Percentiles rank a stretch among this genome's conserved stretches.
phyloP scores from a whole-genome alignment of 2,888 invertebrate species.

The Athalia rosae region DNA sequence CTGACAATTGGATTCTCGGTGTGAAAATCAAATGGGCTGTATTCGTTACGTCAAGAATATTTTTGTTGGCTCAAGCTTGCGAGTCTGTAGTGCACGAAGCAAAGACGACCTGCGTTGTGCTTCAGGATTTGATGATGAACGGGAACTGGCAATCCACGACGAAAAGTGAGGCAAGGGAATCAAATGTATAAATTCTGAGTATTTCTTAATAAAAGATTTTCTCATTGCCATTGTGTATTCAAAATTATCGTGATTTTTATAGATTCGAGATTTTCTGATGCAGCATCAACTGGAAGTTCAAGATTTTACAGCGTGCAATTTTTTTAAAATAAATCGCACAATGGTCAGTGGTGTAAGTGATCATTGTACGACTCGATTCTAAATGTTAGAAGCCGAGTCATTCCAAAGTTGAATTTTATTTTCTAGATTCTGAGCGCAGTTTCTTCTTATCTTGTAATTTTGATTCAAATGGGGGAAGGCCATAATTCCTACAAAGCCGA shows the following conservation, averaged over 20 bases:
- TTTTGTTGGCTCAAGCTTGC: neutral
- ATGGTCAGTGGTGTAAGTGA: constrained; percentile 7
- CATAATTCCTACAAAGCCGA: neutral
- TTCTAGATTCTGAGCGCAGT: neutral
- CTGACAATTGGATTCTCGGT: neutral
- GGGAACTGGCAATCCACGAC: neutral
- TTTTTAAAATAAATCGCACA: neutral
- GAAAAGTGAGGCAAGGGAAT: constrained; percentile 3
- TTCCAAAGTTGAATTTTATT: neutral
- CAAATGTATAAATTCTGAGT: neutral
- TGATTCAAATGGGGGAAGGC: constrained; percentile 1
- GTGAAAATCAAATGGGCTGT: neutral
- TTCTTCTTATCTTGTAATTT: neutral
- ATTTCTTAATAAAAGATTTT: neutral
- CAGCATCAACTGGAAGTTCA: constrained; percentile 3
- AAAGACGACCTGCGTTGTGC: neutral
- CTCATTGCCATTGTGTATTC: neutral
- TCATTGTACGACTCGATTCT: neutral
- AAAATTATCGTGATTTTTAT: neutral
- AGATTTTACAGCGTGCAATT: neutral
- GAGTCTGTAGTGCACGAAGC: neutral
- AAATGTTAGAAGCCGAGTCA: neutral
- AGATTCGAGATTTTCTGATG: constrained; percentile 8
- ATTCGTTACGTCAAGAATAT: neutral
- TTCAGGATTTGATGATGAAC: neutral